Conservation (phyloP, 2,113 vertebrate species). For the Apus apus region DNA sequence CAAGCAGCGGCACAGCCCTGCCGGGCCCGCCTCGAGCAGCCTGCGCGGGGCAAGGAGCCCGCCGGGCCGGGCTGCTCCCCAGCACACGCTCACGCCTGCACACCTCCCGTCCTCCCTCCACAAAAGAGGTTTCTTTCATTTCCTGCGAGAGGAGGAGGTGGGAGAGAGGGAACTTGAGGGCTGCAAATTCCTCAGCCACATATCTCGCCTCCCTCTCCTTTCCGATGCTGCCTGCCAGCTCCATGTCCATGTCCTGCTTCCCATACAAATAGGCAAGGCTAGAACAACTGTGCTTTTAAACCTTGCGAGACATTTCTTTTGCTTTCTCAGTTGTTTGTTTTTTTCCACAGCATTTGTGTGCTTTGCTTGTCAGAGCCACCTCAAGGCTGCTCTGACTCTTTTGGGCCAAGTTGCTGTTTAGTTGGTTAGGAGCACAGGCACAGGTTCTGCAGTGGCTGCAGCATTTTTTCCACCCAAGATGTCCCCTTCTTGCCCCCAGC, state of each 20-base stretch:
- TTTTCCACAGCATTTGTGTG: neutral
- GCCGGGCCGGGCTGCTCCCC: neutral
- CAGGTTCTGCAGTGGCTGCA: neutral
- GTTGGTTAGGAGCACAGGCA: neutral
- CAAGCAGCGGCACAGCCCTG: neutral
- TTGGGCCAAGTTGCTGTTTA: neutral
- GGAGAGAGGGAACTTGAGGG: constrained; percentile 24
- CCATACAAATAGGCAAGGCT: neutral
- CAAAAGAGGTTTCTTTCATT: constrained; percentile 51
- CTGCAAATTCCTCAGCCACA: constrained; percentile 48
- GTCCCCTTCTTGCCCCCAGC: neutral
- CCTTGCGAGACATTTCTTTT: neutral
- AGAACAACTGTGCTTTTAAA: constrained; percentile 5
- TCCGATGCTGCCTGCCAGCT: constrained; percentile 4
- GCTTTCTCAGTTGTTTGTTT: neutral
- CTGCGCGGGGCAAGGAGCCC: neutral
- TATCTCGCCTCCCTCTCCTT: constrained; percentile 42
- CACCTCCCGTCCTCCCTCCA: constrained; percentile 18
- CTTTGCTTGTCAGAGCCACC: neutral
- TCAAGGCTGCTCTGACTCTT: neutral
- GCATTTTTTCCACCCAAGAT: neutral
- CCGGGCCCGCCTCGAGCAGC: fast-evolving
- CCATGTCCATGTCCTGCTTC: neutral
- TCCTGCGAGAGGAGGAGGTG: constrained; percentile 5
- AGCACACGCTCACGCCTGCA: neutral